A percentile compares a stretch with the other conserved stretches of the same genome.
Conservation (phyloP, 2,888 invertebrate genomes). For the Balanococcus diminutus region DNA sequence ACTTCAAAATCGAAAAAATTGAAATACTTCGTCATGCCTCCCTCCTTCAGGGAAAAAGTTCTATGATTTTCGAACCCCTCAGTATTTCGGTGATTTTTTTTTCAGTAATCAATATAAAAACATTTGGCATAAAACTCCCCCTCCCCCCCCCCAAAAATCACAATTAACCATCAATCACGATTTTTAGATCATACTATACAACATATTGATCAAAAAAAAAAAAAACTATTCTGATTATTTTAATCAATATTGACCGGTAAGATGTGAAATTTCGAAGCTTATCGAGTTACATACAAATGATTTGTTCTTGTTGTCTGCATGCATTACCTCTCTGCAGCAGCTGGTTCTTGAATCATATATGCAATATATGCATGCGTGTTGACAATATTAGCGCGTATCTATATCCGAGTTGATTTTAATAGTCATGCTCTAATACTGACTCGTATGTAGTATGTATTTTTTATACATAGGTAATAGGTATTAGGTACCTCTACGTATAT, state of each 20-base stretch:
- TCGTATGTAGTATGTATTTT: background rate
- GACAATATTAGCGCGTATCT: background rate
- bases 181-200: too few species aligned
- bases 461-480: too few species aligned
- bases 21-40: too few species aligned
- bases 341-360: background rate
- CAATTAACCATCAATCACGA: too few species aligned
- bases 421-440: constrained; percentile 6
- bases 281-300: background rate
- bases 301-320: background rate
- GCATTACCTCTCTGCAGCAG: background rate
- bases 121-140: too few species aligned
- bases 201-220: background rate
- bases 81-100: too few species aligned
- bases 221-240: constrained; percentile 1
- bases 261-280: constrained; percentile 18
- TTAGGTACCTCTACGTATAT: background rate
- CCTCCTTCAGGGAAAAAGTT: too few species aligned
- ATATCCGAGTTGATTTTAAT: background rate
- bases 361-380: background rate
- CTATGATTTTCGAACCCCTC: too few species aligned
- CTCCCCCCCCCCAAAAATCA: too few species aligned
- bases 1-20: too few species aligned
- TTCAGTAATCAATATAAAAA: too few species aligned
- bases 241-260: background rate